Evolutionary conservation across 2,888 invertebrate species (phyloP).

Genomic region (Eupithecia subfuscata): DNA sequence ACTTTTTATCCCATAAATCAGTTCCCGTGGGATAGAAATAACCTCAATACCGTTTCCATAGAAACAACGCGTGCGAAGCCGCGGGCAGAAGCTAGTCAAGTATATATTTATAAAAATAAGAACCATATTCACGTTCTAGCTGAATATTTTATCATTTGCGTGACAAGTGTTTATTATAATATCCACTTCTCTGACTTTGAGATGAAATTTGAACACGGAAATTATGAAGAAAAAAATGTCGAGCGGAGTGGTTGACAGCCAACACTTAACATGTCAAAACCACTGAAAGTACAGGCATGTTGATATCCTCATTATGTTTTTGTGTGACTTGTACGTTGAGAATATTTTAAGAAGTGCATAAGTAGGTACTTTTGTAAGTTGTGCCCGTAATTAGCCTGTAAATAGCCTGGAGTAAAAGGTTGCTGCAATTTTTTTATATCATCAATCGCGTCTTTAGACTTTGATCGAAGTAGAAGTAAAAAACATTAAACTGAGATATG

Average conservation of each 20-base stretch:
- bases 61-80: too few species aligned
- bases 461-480: background rate
- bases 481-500: background rate
- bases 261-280: slow-evolving; percentile 61
- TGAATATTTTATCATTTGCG: slow-evolving; percentile 49
- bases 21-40: too few species aligned
- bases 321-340: background rate
- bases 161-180: slow-evolving; percentile 58
- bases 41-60: too few species aligned
- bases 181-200: slow-evolving; percentile 48
- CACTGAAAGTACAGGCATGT: slow-evolving; percentile 45
- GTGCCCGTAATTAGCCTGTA: background rate
- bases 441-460: background rate
- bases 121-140: slow-evolving; percentile 11
- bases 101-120: background rate
- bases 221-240: slow-evolving; percentile 62
- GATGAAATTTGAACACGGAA: slow-evolving; percentile 59
- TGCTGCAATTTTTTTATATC: background rate
- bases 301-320: slow-evolving; percentile 28
- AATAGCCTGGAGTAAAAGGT: background rate
- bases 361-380: background rate
- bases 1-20: too few species aligned
- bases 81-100: too few species aligned
- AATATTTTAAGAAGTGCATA: slow-evolving; percentile 1
- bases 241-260: slow-evolving; percentile 56